Base-by-base conservation (phyloP, 2,113 vertebrate genomes). In the Psittacus erithacus region DNA sequence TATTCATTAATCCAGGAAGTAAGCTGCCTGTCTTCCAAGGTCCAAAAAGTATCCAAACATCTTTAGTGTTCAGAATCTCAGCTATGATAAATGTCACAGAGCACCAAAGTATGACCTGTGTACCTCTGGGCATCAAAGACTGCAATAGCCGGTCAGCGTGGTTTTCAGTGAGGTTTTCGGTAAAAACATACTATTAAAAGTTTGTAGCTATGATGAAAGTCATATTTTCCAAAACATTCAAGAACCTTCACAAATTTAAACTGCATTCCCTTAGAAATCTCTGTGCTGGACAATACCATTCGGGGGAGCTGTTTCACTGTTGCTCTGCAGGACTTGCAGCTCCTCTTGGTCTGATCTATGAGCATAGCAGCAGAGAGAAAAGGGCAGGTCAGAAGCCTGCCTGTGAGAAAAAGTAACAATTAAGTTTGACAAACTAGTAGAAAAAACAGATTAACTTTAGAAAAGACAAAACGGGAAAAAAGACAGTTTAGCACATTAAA, bases 281-380 rank as follows among this genome's bases (percentile, higher is more conserved):
- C n/a, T 0, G 0, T 53, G 24, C 5, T 74, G 67, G 52, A 50
- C 9, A 9, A 8, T 31, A 28, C 60, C 94, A 60, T 91, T 3
- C 78, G 88, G 81, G 88, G 80, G 88, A 88, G 88, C 68, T 86
- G 60, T 86, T 96, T 92, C n/a, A 33, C 76, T 78, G 64, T 39
- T 75, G 3, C 64, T 59, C 46, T 46, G 24, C 0, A 0, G 53
- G 27, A 16, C 8, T 16, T 35, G 28, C 31, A 35, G 53, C 31
- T 74, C 15, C 5, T 43, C 31, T 60, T 47, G 22, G 55, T 86
- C 50, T 3, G 1, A 29, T 33, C 7, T n/a, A 8, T 1, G 25
- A 87, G 10, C 18, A 2, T 3, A 77, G 25, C 6, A 67, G 16
- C 24, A 31, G 25, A 33, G 11, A 29, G 9, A 23, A 67, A 59